These are phyloP conservation scores for Megathymus violae DNA, from an alignment of 1,140 invertebrate species.

Conservation along the genomic window DNA sequence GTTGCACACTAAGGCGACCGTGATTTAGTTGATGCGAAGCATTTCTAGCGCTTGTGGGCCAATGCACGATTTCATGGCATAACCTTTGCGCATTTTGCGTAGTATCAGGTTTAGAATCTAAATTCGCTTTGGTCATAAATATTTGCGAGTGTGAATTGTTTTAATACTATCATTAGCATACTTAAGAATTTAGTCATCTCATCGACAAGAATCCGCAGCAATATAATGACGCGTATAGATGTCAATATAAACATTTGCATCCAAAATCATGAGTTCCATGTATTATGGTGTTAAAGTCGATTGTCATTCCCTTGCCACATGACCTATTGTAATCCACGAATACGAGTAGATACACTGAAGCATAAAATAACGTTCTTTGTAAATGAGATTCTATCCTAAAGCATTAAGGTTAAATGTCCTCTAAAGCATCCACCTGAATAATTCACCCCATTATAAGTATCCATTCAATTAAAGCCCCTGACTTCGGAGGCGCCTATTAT, in stretches of 20 bases:
- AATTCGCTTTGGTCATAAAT: constrained; percentile 31
- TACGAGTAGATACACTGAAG: constrained; percentile 36
- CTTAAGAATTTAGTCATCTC: too few species aligned
- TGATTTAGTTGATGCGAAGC: constrained; percentile 48
- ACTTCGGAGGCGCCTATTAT: constrained; percentile 61
- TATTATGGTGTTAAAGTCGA: constrained; percentile 40
- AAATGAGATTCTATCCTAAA: constrained; percentile 19
- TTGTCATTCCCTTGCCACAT: constrained; percentile 40
- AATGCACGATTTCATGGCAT: constrained; percentile 52
- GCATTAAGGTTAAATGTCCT: constrained; percentile 44
- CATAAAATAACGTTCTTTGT: constrained; percentile 14
- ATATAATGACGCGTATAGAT: too few species aligned
- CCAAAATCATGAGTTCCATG: constrained; percentile 5
- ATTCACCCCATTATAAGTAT: constrained; percentile 58
- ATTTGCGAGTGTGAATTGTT: constrained; percentile 5
- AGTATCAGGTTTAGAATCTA: constrained; percentile 36
- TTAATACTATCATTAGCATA: neutral
- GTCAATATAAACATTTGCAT: neutral
- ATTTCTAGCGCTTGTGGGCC: constrained; percentile 42
- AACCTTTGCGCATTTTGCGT: constrained; percentile 48
- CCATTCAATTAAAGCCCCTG: constrained; percentile 66
- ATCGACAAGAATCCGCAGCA: too few species aligned
- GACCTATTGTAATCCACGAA: constrained; percentile 47
- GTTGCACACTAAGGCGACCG: constrained; percentile 56
- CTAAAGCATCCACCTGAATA: constrained; percentile 44